Evolutionary conservation across 2,113 vertebrate species (phyloP), one percentile per base, ranked within the genome.

Genomic region (Pterocles gutturalis): DNA sequence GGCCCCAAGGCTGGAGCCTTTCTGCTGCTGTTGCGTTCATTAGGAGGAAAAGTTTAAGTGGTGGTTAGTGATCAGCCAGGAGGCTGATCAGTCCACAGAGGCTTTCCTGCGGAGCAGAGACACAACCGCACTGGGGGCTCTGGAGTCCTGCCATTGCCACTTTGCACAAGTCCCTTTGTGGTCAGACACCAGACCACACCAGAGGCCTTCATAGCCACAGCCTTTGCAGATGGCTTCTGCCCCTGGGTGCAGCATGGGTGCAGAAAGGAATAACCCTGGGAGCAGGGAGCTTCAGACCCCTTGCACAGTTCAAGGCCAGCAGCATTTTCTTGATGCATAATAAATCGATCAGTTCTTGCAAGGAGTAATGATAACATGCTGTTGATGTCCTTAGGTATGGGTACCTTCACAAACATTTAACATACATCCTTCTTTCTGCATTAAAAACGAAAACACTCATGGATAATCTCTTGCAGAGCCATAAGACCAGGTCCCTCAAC

Each of bases 81-180:
- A n/a, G 41, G 38, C 25, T 69, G 55, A 60, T 49, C 45, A 28
- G 60, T 41, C 41, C 11, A 48, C 55, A 25, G 51, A 82, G 55
- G 31, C 34, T 54, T 54, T 46, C 31, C 51, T 22, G 66, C 5
- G 7, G 11, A 1, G 7, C 31, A 51, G 61, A 7, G 4, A 11
- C 31, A 29, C 3, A 0, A 41, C 36, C 43, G 19, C 26, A 6
- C 0, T 8, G 16, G 16, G 66, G 45, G 7, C 31, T 87, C 66
- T 64, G 66, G 36, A n/a, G n/a, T 80, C 38, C 78, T 82, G 33
- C 31, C 58, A 28, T 4, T 66, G 69, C 41, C 28, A 33, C 46
- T 71, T 60, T 0, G 0, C 8, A 15, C 17, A 25, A 49, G 24
- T 38, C 70, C 57, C 25, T 66, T 31, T 55, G 41, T 33, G 5